phyloP scores from a whole-genome alignment of 2,797 vertebrate species.

The Podarcis lilfordi region DNA sequence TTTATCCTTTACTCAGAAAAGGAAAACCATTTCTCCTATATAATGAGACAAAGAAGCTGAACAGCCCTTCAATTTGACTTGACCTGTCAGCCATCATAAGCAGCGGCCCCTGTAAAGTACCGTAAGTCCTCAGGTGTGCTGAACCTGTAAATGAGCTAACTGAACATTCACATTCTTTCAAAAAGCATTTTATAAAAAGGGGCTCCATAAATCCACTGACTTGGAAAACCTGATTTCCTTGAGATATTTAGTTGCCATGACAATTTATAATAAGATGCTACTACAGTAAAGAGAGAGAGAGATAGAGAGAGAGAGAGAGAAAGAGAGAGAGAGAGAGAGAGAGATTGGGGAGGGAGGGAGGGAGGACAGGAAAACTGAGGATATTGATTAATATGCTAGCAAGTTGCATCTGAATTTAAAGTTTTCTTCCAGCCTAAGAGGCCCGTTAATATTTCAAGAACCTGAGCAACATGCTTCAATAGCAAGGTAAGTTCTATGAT shows the following conservation, averaged over 20 bases:
- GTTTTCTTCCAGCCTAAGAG: constrained; percentile 64
- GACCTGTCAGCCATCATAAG: not conserved
- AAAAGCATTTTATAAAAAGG: constrained; percentile 36
- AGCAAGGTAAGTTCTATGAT: constrained; percentile 76
- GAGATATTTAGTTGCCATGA: constrained; percentile 68
- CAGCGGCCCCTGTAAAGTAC: not conserved
- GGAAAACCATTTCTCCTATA: not conserved
- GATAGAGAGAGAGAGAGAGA: no score
- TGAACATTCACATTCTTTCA: constrained; percentile 10
- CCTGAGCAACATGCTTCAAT: constrained; percentile 64
- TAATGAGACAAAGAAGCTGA: constrained; percentile 32
- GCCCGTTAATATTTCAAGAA: constrained; percentile 76
- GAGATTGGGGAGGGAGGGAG: not conserved
- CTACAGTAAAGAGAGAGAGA: constrained; percentile 32
- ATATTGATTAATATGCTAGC: constrained; percentile 73
- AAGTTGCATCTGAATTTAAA: constrained; percentile 73
- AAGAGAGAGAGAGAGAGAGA: not conserved
- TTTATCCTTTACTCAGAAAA: constrained; percentile 8
- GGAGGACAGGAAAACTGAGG: constrained; percentile 47
- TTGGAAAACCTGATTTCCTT: constrained; percentile 57
- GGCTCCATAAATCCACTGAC: constrained; percentile 53
- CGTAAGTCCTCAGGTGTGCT: rapidly evolving
- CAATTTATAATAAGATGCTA: constrained; percentile 60
- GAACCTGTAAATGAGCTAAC: constrained; percentile 34
- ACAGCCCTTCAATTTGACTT: not conserved